phyloP scores from a whole-genome alignment of 2,888 invertebrate species.

The Pollenia angustigena region DNA sequence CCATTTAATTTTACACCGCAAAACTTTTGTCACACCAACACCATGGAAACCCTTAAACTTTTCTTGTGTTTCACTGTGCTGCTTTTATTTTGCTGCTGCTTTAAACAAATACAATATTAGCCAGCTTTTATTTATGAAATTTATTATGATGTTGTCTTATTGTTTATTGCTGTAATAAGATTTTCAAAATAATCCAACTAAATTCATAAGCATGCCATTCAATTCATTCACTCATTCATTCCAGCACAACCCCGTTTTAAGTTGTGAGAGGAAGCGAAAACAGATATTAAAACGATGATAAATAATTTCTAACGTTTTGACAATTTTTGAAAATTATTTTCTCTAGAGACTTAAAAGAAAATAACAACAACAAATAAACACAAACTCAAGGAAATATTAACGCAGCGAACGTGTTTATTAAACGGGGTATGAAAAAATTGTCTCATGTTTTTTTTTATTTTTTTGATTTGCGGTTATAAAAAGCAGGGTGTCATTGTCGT shows the following conservation, averaged over 20 bases:
- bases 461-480: constrained; percentile 16
- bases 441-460: not conserved
- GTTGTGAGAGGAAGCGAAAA: not conserved
- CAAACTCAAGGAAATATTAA: constrained; percentile 4
- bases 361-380: constrained; percentile 13
- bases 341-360: constrained; percentile 40
- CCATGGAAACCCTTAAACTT: constrained; percentile 38
- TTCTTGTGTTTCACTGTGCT: not conserved
- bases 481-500: constrained; percentile 11
- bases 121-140: constrained; percentile 60
- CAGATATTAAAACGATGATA: constrained; percentile 53
- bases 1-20: constrained; percentile 57
- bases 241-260: not conserved
- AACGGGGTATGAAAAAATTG: constrained; percentile 34
- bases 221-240: not conserved
- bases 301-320: constrained; percentile 69
- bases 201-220: constrained; percentile 53
- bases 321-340: constrained; percentile 62
- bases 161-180: constrained; percentile 48
- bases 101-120: constrained; percentile 56
- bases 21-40: constrained; percentile 53
- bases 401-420: constrained; percentile 31
- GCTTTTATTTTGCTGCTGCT: not conserved
- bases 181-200: constrained; percentile 56
- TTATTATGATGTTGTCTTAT: constrained; percentile 55